Evolutionary conservation across 2,113 vertebrate genomes (phyloP).

Genomic region (Zosterops borbonicus): DNA sequence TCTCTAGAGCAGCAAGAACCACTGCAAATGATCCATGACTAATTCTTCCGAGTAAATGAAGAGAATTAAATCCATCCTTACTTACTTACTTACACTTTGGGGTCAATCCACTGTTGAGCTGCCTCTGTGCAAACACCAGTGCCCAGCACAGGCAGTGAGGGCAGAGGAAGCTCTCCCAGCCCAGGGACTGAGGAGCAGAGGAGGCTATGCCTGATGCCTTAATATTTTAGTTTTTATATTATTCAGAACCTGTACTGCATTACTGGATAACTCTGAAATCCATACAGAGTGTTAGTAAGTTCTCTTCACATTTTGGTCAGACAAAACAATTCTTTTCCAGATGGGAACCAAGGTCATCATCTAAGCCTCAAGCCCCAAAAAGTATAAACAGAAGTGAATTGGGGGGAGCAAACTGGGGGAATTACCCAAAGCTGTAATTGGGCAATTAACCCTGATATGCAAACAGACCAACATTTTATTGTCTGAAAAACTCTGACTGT

Average conservation of each 20-base stretch:
- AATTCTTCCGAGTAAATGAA: not conserved
- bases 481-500: not conserved
- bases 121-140: not conserved
- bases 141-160: not conserved
- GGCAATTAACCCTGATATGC: not conserved
- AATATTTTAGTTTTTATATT: not conserved
- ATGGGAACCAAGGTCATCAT: not conserved
- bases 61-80: not conserved
- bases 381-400: not conserved
- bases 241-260: not conserved
- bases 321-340: not conserved
- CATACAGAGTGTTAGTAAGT: not conserved
- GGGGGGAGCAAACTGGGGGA: not conserved
- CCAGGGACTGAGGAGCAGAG: no score
- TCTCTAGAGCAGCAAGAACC: not conserved
- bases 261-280: not conserved
- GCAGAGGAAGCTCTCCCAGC: not conserved
- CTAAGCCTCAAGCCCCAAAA: not conserved
- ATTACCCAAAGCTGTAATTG: not conserved
- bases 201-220: not conserved
- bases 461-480: not conserved
- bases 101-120: not conserved
- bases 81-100: not conserved
- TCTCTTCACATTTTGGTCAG: no score
- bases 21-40: slow-evolving; percentile 2